A percentile compares a stretch with the other conserved stretches of the same genome.
These are phyloP conservation scores for Andrena minutula DNA, from an alignment of 2,888 invertebrate genomes.

Conservation along the genomic window DNA sequence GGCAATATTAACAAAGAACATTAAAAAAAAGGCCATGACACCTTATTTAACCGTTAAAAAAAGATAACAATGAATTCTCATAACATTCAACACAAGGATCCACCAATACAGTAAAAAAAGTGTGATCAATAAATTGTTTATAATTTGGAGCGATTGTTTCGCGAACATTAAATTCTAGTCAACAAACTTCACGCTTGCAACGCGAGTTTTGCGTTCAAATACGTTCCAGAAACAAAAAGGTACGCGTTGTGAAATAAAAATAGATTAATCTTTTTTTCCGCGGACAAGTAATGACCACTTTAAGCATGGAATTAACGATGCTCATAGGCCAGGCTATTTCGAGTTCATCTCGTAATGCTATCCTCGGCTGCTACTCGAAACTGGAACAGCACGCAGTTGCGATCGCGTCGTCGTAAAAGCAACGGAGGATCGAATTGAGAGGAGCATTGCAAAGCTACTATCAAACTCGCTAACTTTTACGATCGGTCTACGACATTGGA, in stretches of 20 bases:
- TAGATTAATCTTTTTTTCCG: not conserved
- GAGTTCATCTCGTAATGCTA: not conserved
- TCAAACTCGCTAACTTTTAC: slow-evolving; percentile 73
- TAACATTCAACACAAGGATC: not conserved
- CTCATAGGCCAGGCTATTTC: slow-evolving; percentile 12
- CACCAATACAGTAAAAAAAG: not conserved
- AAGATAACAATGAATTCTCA: not conserved
- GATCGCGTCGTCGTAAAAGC: slow-evolving; percentile 66
- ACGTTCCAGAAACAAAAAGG: not conserved
- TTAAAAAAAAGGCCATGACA: not conserved
- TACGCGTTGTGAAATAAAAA: not conserved
- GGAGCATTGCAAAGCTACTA: slow-evolving; percentile 63
- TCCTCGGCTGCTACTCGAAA: slow-evolving; percentile 46
- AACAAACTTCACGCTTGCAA: too few species aligned
- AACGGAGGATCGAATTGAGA: slow-evolving; percentile 65
- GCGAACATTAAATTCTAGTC: not conserved
- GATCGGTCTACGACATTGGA: slow-evolving; percentile 60
- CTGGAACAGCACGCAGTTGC: slow-evolving; percentile 54
- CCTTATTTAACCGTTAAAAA: too few species aligned
- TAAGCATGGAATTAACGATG: slow-evolving; percentile 19
- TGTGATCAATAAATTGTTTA: not conserved
- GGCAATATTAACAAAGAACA: not conserved
- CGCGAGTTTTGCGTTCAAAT: too few species aligned
- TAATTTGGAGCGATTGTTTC: not conserved
- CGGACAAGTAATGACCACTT: not conserved